These are phyloP conservation scores for Elmis aenea DNA, from an alignment of 2,888 invertebrate species.

Conservation along the genomic window DNA sequence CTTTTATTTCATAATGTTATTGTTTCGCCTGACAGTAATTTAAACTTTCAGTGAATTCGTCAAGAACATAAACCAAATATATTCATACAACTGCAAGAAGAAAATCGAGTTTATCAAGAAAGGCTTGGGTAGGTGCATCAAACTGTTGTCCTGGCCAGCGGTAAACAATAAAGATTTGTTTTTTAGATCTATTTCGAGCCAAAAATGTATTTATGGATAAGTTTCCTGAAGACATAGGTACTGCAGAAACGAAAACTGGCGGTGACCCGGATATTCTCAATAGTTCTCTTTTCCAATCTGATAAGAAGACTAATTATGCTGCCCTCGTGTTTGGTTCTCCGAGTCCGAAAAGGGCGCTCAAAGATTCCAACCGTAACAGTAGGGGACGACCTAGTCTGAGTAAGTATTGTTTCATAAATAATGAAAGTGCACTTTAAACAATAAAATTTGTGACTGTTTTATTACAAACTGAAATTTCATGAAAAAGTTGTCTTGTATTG, in stretches of 20 bases:
- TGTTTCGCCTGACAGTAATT: constrained; percentile 20
- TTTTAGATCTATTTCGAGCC: constrained; percentile 40
- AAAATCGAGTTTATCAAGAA: constrained; percentile 79
- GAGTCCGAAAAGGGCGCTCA: constrained; percentile 44
- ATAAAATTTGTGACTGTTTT: too few relatives aligned
- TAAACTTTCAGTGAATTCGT: constrained; percentile 71
- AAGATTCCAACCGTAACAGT: constrained; percentile 18
- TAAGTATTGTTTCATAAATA: constrained; percentile 8
- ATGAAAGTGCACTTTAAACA: not conserved
- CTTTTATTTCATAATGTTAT: too few relatives aligned
- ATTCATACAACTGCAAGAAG: constrained; percentile 69
- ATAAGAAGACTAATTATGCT: constrained; percentile 51
- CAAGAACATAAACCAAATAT: constrained; percentile 64
- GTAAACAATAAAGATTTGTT: constrained; percentile 5
- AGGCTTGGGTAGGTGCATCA: constrained; percentile 65
- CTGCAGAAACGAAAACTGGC: constrained; percentile 66
- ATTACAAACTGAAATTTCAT: too few relatives aligned
- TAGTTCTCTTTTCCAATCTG: constrained; percentile 53
- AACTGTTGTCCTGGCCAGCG: not conserved
- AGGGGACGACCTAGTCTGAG: constrained; percentile 18
- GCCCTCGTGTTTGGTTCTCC: constrained; percentile 50
- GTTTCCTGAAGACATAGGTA: constrained; percentile 71
- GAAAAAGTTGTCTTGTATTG: too few relatives aligned
- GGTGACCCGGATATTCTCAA: constrained; percentile 68
- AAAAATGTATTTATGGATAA: constrained; percentile 70